Conservation (phyloP, 2,797 vertebrate species). For the Poeciliopsis paucimaculata region DNA sequence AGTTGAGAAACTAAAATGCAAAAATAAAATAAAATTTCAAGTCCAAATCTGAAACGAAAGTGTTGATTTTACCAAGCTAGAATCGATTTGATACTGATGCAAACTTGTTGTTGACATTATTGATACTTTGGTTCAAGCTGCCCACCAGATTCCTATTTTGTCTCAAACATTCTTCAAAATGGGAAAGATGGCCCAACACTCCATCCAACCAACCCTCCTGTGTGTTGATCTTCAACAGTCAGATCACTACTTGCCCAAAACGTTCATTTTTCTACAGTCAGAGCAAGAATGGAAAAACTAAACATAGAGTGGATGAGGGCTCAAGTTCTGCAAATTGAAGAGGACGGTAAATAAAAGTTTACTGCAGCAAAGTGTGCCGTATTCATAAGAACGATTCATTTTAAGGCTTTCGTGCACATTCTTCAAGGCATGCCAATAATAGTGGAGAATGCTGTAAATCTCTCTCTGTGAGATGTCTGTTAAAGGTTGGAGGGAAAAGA, state of each 20-base stretch:
- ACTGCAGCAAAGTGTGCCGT: not conserved
- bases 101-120: not conserved
- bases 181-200: not conserved
- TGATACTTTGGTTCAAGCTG: not conserved
- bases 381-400: not conserved
- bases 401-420: not conserved
- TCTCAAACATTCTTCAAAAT: not conserved
- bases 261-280: not conserved
- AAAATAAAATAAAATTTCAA: not conserved
- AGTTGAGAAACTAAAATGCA: not conserved
- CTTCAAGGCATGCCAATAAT: not conserved
- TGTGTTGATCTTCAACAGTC: not conserved
- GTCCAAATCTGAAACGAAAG: not conserved
- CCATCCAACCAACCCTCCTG: not conserved
- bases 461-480: slow-evolving; percentile 20
- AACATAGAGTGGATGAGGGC: not conserved
- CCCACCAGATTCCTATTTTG: not conserved
- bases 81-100: not conserved
- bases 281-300: not conserved
- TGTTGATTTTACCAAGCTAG: not conserved
- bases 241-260: not conserved
- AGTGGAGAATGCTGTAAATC: not conserved
- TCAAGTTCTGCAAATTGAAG: not conserved
- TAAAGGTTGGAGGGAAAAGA: slow-evolving; percentile 23
- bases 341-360: not conserved